Base-by-base conservation (phyloP, 2,888 invertebrate genomes). In the Hirtodrosophila histrioides region DNA sequence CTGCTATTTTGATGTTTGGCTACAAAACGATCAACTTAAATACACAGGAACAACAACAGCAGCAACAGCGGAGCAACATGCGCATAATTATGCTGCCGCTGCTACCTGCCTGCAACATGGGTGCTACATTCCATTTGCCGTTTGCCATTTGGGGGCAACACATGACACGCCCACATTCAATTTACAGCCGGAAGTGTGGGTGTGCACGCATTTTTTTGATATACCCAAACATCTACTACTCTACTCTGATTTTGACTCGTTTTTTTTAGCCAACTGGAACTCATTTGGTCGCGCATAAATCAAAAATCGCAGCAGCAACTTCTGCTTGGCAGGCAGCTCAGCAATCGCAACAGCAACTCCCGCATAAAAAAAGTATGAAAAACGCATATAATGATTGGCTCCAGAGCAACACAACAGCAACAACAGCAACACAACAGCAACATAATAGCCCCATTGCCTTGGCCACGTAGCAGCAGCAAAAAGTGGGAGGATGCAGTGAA, bases 401-500 rank as follows among this genome's bases (percentile, higher is more conserved):
- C 37, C 69, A 69, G 68, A 69, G 51, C 65, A 79, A 6, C 27
- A 54, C 68, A 69, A 11, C 64, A 76, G 44, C 64, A 71, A 39
- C 56, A 65, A 49, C 60, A 78, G 37, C 66, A 66, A 27, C 9
- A 51, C 53, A 45, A 41, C 61, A 57, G 39, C 62, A 64, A 65
- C 58, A 72, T 75, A 83, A 82, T 75, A 78, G 84, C 84, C 66
- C 62, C 77, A 76, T 64, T 69, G 80, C 62, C 69, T 67, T 44
- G 65, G 58, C 64, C 50, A 72, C 64, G 63, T 71, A 78, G 54
- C 48, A 75, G 54, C 67, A 86, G 65, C 86, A 88, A 89, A 89
- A 89, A 89, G 89, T 90, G 90, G 89, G 89, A 89, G 89, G 90
- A 89, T 89, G 90, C 89, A 89, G 82, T 89, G 88, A 82, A 88